Evolutionary conservation across 2,113 vertebrate genomes (phyloP), one percentile per base, ranked within the genome.

Genomic region (Aldabrachelys gigantea): DNA sequence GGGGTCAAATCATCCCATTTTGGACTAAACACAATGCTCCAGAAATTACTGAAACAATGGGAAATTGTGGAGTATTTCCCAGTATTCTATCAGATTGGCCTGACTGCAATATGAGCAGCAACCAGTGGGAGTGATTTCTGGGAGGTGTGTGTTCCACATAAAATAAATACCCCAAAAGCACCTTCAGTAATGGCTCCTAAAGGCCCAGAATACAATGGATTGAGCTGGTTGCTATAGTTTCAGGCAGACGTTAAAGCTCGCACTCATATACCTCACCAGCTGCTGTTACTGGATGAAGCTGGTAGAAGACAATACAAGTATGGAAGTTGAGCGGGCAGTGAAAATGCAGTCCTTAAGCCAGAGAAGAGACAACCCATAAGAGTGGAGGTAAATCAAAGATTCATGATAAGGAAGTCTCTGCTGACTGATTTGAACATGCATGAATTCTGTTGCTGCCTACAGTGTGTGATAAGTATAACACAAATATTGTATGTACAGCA

Each of bases 401-500:
- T 24, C 12, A 0, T 35, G 10, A 13, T 78, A 44, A 78, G 38
- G 41, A 47, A 44, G 44, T 41, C 50, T 27, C 41, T 78, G 25
- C 57, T 62, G 53, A 52, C 14, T 5, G 11, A 21, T 59, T 59
- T 44, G 76, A 29, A 56, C 10, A 9, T 50, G 22, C n/a, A 89
- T 12, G 44, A 82, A 17, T 57, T 35, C 44, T 82, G 29, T 65
- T 87, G 79, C 2, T 14, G 7, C 1, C 4, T 1, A 49, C 82
- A 72, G 86, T 10, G 44, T 59, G 52, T 25, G 31, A 44, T 47
- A 80, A 41, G 41, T 49, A 65, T 19, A 41, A 35, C 29, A 50
- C 79, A 91, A 57, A 69, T 0, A 0, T 0, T 0, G 76, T 13
- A 52, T 38, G 14, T 53, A 29, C 0, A 47, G 11, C 75, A 78